Evolutionary conservation across 2,113 vertebrate genomes (phyloP).

Genomic region (Rostratula benghalensis): DNA sequence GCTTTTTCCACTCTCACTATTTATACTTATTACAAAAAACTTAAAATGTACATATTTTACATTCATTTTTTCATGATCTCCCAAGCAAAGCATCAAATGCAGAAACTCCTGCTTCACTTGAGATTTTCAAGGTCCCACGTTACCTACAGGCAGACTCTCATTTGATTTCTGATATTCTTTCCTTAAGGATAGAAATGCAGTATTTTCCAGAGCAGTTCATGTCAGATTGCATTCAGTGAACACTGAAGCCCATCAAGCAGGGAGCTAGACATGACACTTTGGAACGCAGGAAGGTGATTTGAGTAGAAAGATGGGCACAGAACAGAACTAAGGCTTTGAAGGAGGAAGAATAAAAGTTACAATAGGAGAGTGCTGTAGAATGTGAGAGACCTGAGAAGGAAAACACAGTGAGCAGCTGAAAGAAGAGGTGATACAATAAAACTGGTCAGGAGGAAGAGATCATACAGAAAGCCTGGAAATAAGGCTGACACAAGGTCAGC

Average conservation of each 20-base stretch:
- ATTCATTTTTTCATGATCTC: not conserved
- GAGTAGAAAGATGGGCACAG: not conserved
- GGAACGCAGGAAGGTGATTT: not conserved
- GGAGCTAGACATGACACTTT: not conserved
- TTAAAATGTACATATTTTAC: not conserved
- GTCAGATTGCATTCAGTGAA: not conserved
- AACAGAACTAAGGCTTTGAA: not conserved
- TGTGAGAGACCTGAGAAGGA: not conserved
- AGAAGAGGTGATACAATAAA: not conserved
- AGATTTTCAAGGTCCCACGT: not conserved
- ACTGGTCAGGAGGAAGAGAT: not conserved
- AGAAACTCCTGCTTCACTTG: not conserved
- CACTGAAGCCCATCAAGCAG: not conserved
- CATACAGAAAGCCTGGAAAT: not conserved
- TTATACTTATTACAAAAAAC: not conserved
- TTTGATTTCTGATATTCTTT: not conserved
- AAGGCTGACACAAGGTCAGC: not conserved
- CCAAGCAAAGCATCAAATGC: not conserved
- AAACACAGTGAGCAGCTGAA: not conserved
- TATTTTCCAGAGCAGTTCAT: not conserved
- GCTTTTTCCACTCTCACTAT: not conserved
- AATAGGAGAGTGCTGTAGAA: not conserved
- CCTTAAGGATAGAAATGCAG: not conserved
- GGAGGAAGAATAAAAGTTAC: not conserved
- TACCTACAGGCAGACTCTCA: not conserved